Percentiles rank a stretch among this genome's conserved stretches.
phyloP scores from a whole-genome alignment of 2,888 invertebrate species.

The Apamea epomidion region DNA sequence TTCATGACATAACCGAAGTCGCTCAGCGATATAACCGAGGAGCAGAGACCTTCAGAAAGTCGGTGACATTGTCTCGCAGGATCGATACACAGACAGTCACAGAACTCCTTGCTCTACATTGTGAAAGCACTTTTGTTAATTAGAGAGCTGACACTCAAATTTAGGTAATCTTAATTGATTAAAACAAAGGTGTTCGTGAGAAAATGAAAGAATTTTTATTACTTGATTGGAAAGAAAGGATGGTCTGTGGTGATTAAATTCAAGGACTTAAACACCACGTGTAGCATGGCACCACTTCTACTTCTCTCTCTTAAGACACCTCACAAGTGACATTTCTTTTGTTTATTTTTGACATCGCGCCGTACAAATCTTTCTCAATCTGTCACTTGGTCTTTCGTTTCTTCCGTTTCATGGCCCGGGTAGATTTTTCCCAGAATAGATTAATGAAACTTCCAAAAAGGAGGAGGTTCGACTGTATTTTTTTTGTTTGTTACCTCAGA shows the following conservation, averaged over 20 bases:
- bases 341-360: background rate
- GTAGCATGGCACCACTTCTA: background rate
- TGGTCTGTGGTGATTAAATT: background rate
- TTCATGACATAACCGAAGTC: slow-evolving; percentile 5
- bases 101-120: slow-evolving; percentile 21
- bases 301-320: background rate
- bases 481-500: too few species aligned
- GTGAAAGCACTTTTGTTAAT: slow-evolving; percentile 8
- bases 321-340: background rate
- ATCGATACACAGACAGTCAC: slow-evolving; percentile 35
- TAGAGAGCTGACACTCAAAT: background rate
- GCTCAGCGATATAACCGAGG: slow-evolving; percentile 6
- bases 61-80: slow-evolving; percentile 8
- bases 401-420: background rate
- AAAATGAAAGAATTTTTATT: background rate
- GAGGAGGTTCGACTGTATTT: too few species aligned
- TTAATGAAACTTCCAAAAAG: background rate
- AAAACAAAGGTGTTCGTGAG: background rate
- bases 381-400: background rate
- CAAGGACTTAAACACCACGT: background rate
- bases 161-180: background rate
- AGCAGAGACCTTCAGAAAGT: slow-evolving; percentile 31
- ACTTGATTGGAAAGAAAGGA: background rate
- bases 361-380: background rate
- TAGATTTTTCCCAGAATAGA: background rate